Percentiles rank a stretch among this genome's conserved stretches.
Conservation (phyloP, 2,888 invertebrate species). For the Agrochola macilenta region DNA sequence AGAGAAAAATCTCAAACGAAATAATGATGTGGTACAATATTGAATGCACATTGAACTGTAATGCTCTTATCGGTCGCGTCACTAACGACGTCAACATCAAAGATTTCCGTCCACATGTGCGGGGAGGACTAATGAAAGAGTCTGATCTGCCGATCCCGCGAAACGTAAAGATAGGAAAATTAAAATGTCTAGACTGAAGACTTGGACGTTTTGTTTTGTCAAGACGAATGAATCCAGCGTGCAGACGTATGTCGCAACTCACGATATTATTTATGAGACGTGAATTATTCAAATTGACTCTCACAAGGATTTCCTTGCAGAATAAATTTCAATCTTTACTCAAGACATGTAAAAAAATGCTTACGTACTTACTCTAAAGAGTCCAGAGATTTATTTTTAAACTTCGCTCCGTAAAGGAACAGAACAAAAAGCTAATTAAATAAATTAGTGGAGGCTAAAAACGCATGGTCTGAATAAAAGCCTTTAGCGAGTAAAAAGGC, state of each 20-base stretch:
- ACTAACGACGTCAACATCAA: constrained; percentile 87
- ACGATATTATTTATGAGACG: constrained; percentile 71
- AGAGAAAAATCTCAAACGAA: constrained; percentile 68
- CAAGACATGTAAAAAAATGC: constrained; percentile 47
- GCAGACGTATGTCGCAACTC: constrained; percentile 69
- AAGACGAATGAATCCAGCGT: constrained; percentile 69
- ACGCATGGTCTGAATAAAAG: constrained; percentile 76
- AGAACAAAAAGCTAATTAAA: constrained; percentile 75
- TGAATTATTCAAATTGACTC: constrained; percentile 74
- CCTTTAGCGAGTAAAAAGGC: constrained; percentile 80
- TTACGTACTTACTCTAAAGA: constrained; percentile 49
- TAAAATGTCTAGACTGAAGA: constrained; percentile 89
- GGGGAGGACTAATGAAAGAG: constrained; percentile 84
- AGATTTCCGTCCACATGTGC: constrained; percentile 86
- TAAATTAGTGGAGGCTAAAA: constrained; percentile 73
- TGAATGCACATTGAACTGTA: constrained; percentile 72
- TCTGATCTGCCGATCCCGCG: constrained; percentile 83
- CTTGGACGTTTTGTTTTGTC: constrained; percentile 81
- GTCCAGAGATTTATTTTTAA: constrained; percentile 53
- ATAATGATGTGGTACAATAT: constrained; percentile 73
- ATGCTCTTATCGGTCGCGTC: constrained; percentile 80
- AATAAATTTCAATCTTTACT: constrained; percentile 66
- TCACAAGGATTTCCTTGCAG: constrained; percentile 61
- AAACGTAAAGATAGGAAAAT: constrained; percentile 88
- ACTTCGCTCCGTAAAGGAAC: constrained; percentile 36